Evolutionary conservation across 2,888 invertebrate genomes (phyloP), one percentile per base, ranked within the genome.

Genomic region (Venustoraphidia nigricollis): DNA sequence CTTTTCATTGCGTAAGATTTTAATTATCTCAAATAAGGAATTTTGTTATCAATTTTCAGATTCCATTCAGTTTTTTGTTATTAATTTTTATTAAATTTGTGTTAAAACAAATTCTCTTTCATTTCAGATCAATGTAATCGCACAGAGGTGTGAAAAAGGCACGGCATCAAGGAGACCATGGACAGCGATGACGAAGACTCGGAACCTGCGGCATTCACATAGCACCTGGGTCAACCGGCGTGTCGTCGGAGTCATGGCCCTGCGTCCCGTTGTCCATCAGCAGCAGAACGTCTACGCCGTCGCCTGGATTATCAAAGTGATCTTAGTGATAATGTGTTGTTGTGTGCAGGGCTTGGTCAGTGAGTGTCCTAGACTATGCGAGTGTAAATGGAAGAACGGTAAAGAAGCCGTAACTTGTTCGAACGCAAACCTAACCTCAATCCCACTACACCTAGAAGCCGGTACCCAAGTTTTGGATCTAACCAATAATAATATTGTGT

Each of bases 371-470:
- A 73, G 75, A 53, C 72, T 79, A 57, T 90, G 89, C 69, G 85
- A 87, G 67, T 89, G 89, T 73, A 87, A 87, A 68, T 90, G 89
- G 89, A 84, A 84, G 65, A 81, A 81, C 62, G 88, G 88, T 59
- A 89, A 89, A 66, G 87, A 88, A 68, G 83, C 86, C 45, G 88
- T 86, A 49, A 71, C 83, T 58, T 90, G 89, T 69, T 75, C 77
- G 57, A 81, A 79, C 63, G 83, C 83, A 51, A 83, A 83, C 62
- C 74, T 88, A 57, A 76, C 79, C 56, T 72, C 76, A 59, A 77
- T 89, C 56, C 89, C 89, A 36, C 70, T 73, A 44, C 79, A 79
- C 53, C 74, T 88, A 52, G 87, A 86, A 56, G 77, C 80, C 52
- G 81, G 83, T 56, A 87, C 87, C 36, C 88, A 89, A 66, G 75